Conservation (phyloP, 2,888 invertebrate species). For the Nysson spinosus region DNA sequence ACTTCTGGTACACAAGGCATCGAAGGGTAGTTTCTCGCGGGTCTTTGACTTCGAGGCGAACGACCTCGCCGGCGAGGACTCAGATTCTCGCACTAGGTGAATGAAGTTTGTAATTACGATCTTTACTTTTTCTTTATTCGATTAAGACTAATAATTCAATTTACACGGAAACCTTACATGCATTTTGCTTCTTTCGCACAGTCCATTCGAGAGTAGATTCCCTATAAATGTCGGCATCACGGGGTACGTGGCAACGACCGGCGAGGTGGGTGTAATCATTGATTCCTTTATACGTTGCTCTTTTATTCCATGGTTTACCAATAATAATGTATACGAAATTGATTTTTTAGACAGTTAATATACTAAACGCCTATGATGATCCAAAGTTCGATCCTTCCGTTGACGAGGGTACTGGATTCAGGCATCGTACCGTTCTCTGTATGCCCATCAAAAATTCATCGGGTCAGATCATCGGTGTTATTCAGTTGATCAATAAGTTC, state of each 20-base stretch:
- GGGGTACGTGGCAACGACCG: constrained; percentile 95
- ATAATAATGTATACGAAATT: background rate
- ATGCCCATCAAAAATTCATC: constrained; percentile 97
- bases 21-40: constrained; percentile 94
- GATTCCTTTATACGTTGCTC: too few species aligned
- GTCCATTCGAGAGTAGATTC: constrained; percentile 94
- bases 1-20: constrained; percentile 92
- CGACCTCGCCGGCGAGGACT: constrained; percentile 90
- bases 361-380: constrained; percentile 93
- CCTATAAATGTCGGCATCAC: constrained; percentile 97
- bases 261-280: constrained; percentile 84
- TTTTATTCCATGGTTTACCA: too few species aligned
- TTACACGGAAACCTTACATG: constrained; percentile 27
- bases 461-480: constrained; percentile 94
- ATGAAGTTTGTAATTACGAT: constrained; percentile 59
- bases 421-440: constrained; percentile 93
- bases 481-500: constrained; percentile 94
- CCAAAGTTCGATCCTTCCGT: constrained; percentile 91
- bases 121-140: constrained; percentile 25
- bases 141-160: constrained; percentile 28
- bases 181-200: constrained; percentile 73
- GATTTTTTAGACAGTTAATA: constrained; percentile 89
- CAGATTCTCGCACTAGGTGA: constrained; percentile 87
- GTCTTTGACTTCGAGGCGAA: constrained; percentile 96
- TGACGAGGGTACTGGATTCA: constrained; percentile 89